phyloP scores from a whole-genome alignment of 2,113 vertebrate species.

The Alligator mississippiensis region DNA sequence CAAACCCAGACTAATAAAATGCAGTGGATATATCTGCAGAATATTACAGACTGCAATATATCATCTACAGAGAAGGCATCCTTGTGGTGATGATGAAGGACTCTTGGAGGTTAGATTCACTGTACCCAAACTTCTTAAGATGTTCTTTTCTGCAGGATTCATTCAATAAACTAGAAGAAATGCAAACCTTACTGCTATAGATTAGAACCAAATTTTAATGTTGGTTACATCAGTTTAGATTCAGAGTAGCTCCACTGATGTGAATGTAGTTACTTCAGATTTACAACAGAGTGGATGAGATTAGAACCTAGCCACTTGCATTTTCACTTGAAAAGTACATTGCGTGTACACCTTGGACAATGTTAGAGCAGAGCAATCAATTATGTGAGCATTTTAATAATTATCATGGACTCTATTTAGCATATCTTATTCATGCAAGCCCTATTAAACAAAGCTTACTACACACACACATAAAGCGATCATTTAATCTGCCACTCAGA shows the following conservation, averaged over 20 bases:
- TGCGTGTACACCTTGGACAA: accelerated
- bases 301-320: neutral
- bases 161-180: neutral
- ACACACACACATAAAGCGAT: neutral
- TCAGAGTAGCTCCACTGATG: neutral
- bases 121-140: neutral
- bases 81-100: neutral
- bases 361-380: neutral
- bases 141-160: neutral
- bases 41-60: neutral
- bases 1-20: neutral
- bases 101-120: neutral
- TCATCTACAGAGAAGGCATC: neutral
- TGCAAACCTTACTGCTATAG: accelerated
- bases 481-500: neutral
- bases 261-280: neutral
- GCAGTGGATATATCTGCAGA: neutral
- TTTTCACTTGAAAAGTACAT: neutral
- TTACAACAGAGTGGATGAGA: neutral
- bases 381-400: neutral
- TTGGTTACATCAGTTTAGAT: neutral
- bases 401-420: neutral
- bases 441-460: neutral
- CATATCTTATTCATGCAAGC: neutral
- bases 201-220: neutral